These are phyloP conservation scores for Anableps anableps DNA, from an alignment of 2,797 vertebrate species.

Conservation along the genomic window DNA sequence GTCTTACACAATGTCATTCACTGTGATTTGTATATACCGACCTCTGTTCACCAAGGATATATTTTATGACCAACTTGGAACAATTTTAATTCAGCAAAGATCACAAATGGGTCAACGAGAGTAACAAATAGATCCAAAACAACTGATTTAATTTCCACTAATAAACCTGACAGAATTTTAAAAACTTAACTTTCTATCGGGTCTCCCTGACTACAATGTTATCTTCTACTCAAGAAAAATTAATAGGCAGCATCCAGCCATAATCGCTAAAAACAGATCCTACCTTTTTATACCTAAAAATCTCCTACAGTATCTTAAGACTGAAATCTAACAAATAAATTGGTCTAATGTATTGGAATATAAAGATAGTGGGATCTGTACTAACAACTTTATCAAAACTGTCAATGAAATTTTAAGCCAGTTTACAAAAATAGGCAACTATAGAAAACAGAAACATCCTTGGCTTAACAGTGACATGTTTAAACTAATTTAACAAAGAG, in stretches of 20 bases:
- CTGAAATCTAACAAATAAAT: no score
- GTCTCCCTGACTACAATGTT: not conserved
- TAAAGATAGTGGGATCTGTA: no score
- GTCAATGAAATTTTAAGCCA: no score
- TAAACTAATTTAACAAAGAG: not conserved
- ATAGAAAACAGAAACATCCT: not conserved
- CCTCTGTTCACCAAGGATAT: no score
- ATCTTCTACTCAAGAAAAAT: not conserved
- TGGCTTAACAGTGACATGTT: no score
- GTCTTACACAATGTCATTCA: no score
- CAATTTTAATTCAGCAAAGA: not conserved
- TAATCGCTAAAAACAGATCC: not conserved
- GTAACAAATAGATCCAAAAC: not conserved
- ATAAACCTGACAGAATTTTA: not conserved
- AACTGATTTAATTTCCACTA: not conserved
- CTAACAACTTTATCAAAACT: no score
- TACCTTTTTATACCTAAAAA: not conserved
- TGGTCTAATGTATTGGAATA: no score
- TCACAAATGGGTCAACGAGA: not conserved
- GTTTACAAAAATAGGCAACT: not conserved
- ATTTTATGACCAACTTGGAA: no score
- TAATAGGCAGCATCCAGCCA: not conserved
- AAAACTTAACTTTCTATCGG: not conserved
- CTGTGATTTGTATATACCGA: no score
- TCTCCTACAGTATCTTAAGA: not conserved